Evolutionary conservation across 1,140 invertebrate species (phyloP).

Genomic region (Drosophila subpulchrella): DNA sequence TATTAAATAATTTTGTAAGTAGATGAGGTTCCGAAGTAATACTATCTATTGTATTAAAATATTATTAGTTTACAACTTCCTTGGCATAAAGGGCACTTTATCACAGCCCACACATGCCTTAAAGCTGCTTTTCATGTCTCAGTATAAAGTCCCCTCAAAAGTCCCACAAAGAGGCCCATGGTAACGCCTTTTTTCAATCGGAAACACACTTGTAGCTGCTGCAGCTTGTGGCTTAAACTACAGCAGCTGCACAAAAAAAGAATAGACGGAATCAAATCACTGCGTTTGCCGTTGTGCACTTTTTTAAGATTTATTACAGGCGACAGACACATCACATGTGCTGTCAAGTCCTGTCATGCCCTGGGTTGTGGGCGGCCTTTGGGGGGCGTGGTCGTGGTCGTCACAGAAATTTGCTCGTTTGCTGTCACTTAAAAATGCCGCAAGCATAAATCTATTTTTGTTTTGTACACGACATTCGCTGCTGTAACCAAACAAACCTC

Average conservation of each 20-base stretch:
- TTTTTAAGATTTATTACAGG: constrained; percentile 81
- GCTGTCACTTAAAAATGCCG: constrained; percentile 81
- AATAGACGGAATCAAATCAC: constrained; percentile 61
- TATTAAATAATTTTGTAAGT: no score
- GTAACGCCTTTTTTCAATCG: constrained; percentile 46
- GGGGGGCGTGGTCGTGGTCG: constrained; percentile 26
- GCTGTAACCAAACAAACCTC: constrained; percentile 48
- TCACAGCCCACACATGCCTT: not conserved
- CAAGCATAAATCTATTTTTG: constrained; percentile 82
- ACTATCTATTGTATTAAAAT: no score
- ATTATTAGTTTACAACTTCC: no score
- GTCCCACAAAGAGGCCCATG: constrained; percentile 16
- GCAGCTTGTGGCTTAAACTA: constrained; percentile 37
- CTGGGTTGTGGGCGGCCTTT: constrained; percentile 5
- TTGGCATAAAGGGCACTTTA: not conserved
- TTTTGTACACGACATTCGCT: constrained; percentile 57
- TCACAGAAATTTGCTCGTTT: constrained; percentile 75
- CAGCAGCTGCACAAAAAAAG: constrained; percentile 27
- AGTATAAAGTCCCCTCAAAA: not conserved
- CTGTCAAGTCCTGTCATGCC: constrained; percentile 64
- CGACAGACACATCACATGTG: constrained; percentile 72
- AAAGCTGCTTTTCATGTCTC: not conserved
- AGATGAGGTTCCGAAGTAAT: no score
- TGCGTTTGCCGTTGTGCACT: constrained; percentile 49
- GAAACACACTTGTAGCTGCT: constrained; percentile 61